Percentiles rank a stretch among this genome's conserved stretches.
These are phyloP conservation scores for Noctuana brunneofusca DNA, from an alignment of 2,888 invertebrate species.

Conservation along the genomic window DNA sequence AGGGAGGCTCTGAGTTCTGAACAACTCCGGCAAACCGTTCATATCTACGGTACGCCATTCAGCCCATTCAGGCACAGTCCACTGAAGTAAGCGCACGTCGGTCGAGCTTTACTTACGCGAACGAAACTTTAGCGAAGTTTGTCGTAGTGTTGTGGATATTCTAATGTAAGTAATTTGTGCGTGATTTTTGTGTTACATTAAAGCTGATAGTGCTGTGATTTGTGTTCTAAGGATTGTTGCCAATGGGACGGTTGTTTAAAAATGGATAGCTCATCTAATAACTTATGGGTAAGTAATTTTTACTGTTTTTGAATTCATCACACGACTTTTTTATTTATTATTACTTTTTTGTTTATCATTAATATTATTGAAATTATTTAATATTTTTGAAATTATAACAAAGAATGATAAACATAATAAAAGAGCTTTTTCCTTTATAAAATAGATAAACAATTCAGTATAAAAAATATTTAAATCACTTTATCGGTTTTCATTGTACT, in stretches of 20 bases:
- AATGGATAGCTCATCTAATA: constrained; percentile 26
- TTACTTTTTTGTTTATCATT: no score
- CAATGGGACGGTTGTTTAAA: constrained; percentile 18
- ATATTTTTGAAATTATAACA: no score
- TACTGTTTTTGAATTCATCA: background rate
- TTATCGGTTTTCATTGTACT: no score
- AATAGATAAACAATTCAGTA: no score
- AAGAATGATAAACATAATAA: no score
- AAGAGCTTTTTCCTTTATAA: no score
- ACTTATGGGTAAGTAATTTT: constrained; percentile 26
- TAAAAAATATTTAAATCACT: no score
- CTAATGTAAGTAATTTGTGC: constrained; percentile 15
- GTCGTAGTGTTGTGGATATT: constrained; percentile 13
- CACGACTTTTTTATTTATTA: no score
- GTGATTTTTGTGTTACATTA: constrained; percentile 14
- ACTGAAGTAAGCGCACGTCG: constrained; percentile 5
- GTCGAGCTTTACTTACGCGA: constrained; percentile 5
- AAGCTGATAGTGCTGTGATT: constrained; percentile 17
- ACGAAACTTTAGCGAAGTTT: constrained; percentile 32
- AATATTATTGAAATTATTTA: no score
- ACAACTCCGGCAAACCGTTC: background rate
- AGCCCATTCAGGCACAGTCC: constrained; percentile 25
- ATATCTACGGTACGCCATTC: background rate
- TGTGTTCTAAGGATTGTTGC: constrained; percentile 22
- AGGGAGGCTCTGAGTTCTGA: constrained; percentile 47